Percentiles rank a stretch among this genome's conserved stretches.
phyloP scores from a whole-genome alignment of 1,140 invertebrate species.

The Gryllus bimaculatus region DNA sequence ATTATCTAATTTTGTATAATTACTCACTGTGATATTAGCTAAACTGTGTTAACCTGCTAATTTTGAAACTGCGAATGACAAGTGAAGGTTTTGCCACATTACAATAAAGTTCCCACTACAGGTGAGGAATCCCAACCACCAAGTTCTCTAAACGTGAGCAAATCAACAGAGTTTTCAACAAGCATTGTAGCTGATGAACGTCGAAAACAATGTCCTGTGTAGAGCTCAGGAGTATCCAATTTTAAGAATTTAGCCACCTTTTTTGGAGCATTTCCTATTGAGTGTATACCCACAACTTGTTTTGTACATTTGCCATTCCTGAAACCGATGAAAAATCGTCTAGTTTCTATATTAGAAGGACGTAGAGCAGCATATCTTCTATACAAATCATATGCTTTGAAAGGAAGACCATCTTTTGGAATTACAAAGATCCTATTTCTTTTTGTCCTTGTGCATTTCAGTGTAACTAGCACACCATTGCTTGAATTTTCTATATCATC shows the following conservation, averaged over 20 bases:
- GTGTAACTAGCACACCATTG: no score
- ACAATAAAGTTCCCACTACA: conserved; percentile 18
- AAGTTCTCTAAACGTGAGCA: not conserved
- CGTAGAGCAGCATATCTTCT: not conserved
- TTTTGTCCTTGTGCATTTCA: no score
- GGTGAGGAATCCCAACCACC: conserved; percentile 22
- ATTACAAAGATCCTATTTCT: no score
- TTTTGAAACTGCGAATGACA: no score
- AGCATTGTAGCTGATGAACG: not conserved
- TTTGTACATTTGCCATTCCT: not conserved
- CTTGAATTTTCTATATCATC: no score
- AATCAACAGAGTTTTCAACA: not conserved
- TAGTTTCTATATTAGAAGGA: not conserved
- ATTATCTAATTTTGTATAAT: no score
- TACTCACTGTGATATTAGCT: no score
- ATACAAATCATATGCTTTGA: not conserved
- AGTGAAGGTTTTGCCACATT: no score
- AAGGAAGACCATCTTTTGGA: no score
- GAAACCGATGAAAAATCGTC: not conserved
- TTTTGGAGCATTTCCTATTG: not conserved
- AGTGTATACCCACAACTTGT: not conserved
- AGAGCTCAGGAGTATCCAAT: not conserved
- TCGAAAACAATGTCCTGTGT: conserved; percentile 7
- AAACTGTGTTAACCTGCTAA: no score
- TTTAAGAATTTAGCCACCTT: not conserved